Conservation (phyloP, 1,140 invertebrate genomes). For the Neotoxoptera formosana region DNA sequence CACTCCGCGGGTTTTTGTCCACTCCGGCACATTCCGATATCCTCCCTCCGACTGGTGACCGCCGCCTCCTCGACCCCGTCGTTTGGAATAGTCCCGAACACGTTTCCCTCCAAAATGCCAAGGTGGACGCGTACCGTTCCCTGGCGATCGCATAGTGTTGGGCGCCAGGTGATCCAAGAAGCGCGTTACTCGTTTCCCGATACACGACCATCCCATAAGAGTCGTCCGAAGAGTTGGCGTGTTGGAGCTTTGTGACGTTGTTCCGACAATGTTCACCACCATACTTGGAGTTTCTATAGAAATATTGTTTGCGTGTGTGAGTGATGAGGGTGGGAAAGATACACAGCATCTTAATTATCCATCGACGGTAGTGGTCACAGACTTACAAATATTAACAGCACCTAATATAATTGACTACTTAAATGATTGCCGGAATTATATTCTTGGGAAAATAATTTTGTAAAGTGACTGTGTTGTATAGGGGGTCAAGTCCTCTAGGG, state of each 20-base stretch:
- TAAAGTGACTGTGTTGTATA: not conserved
- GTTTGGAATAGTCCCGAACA: too few species aligned
- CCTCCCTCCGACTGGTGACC: not conserved
- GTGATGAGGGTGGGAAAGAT: not conserved
- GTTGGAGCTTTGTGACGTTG: not conserved
- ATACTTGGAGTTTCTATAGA: not conserved
- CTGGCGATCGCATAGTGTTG: not conserved
- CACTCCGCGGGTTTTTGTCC: not conserved
- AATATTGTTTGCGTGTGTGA: not conserved
- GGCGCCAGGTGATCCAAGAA: not conserved
- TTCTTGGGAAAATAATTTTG: not conserved
- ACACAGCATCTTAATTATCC: not conserved
- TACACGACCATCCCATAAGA: not conserved
- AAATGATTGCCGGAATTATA: not conserved
- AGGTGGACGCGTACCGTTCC: not conserved
- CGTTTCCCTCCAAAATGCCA: conserved; percentile 12
- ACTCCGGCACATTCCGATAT: not conserved
- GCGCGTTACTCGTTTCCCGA: not conserved
- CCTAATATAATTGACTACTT: not conserved
- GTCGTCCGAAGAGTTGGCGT: not conserved
- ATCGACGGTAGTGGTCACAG: not conserved
- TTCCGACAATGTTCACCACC: not conserved
- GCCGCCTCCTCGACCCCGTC: not conserved
- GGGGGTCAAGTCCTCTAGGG: too few species aligned
- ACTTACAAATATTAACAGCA: not conserved